Conservation (phyloP, 2,888 invertebrate genomes). For the Exephanes ischioxanthus region DNA sequence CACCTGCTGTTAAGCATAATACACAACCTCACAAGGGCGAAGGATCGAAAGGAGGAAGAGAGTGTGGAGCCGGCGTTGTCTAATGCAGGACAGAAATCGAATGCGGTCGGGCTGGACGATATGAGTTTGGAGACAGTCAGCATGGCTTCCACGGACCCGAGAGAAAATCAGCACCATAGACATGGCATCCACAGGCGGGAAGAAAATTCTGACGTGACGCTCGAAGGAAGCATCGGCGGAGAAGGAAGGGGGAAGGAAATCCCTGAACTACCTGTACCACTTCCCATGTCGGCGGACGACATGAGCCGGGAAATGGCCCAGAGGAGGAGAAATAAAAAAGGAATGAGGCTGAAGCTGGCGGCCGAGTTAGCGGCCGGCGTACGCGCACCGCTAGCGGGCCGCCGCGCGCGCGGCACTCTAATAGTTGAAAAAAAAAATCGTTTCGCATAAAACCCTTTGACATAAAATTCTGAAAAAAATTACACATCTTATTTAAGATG, state of each 20-base stretch:
- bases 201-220: neutral
- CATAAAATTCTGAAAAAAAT: too few relatives aligned
- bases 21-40: neutral
- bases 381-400: too few relatives aligned
- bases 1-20: neutral
- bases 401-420: too few relatives aligned
- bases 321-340: slow-evolving; percentile 2
- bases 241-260: too few relatives aligned
- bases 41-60: neutral
- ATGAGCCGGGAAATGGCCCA: neutral
- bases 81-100: neutral
- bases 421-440: too few relatives aligned
- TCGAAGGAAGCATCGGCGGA: neutral
- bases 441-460: too few relatives aligned
- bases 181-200: neutral
- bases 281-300: neutral
- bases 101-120: neutral
- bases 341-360: too few relatives aligned
- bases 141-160: neutral
- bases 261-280: neutral
- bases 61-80: neutral
- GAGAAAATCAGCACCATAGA: neutral
- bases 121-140: neutral
- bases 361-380: too few relatives aligned
- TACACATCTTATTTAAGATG: too few relatives aligned